These are phyloP conservation scores for Spialia ferax DNA, from an alignment of 2,888 invertebrate genomes.

Conservation along the genomic window DNA sequence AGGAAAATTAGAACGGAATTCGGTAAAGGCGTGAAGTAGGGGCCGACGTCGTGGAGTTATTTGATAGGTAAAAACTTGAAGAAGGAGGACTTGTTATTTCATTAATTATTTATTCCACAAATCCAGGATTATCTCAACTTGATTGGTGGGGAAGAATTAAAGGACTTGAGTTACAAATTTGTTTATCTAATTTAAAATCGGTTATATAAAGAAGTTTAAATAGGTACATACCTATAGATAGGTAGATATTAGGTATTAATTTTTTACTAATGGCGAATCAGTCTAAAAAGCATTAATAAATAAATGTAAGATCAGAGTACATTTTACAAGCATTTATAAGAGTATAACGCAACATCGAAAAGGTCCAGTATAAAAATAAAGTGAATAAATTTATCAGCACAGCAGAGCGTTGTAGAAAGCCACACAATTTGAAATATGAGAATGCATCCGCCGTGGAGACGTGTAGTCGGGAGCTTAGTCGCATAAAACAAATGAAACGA, in stretches of 20 bases:
- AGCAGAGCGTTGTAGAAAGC: conserved; percentile 9
- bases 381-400: conserved; percentile 15
- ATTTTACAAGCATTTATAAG: too few relatives aligned
- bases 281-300: too few relatives aligned
- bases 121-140: conserved; percentile 14
- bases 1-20: conserved; percentile 27
- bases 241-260: too few relatives aligned
- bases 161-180: conserved; percentile 16
- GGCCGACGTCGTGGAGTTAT: conserved; percentile 13
- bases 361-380: conserved; percentile 15
- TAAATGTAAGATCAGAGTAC: too few relatives aligned
- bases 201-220: background rate
- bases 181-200: background rate
- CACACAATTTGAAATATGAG: conserved; percentile 24
- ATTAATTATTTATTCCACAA: conserved; percentile 27
- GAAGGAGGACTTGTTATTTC: conserved; percentile 19
- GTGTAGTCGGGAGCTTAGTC: background rate
- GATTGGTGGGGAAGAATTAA: conserved; percentile 8
- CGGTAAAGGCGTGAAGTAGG: conserved; percentile 28
- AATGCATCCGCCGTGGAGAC: conserved; percentile 15
- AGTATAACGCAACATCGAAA: background rate
- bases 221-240: too few relatives aligned
- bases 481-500: background rate
- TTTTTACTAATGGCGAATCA: too few relatives aligned
- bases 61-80: conserved; percentile 25